A percentile compares a stretch with the other conserved stretches of the same genome.
These are phyloP conservation scores for Nomada ruficornis DNA, from an alignment of 2,888 invertebrate genomes.

Conservation along the genomic window DNA sequence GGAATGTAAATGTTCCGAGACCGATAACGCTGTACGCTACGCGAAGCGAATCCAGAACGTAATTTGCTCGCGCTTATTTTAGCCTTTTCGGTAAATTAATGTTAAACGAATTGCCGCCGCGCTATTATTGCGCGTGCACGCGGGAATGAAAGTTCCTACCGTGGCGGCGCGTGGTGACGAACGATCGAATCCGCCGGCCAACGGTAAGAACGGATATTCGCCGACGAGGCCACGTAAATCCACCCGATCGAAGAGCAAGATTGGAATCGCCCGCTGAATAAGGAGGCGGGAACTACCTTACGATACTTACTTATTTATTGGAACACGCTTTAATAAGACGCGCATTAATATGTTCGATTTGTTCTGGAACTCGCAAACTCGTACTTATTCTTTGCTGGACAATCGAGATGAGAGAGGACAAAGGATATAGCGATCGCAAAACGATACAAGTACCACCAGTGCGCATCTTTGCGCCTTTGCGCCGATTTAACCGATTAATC, in stretches of 20 bases:
- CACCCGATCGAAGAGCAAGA: slow-evolving; percentile 70
- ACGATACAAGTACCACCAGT: too few relatives aligned
- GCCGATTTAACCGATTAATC: not conserved
- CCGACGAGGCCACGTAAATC: slow-evolving; percentile 59
- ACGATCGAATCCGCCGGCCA: not conserved
- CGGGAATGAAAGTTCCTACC: not conserved
- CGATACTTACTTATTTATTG: slow-evolving; percentile 59
- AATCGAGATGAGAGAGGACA: not conserved
- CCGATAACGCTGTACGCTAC: not conserved
- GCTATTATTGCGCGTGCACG: not conserved
- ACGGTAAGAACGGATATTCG: not conserved
- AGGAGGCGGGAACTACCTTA: slow-evolving; percentile 58
- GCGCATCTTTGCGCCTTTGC: not conserved
- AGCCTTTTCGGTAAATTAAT: slow-evolving; percentile 5
- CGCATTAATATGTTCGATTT: slow-evolving; percentile 35
- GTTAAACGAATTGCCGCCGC: not conserved
- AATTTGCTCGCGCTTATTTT: not conserved
- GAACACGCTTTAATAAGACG: slow-evolving; percentile 62
- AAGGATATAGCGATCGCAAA: not conserved
- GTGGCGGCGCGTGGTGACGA: too few relatives aligned
- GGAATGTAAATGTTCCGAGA: slow-evolving; percentile 20
- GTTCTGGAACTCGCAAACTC: slow-evolving; percentile 43
- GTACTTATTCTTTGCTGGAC: slow-evolving; percentile 40
- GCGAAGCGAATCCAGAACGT: slow-evolving; percentile 4
- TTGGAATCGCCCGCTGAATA: slow-evolving; percentile 60